Base-by-base conservation (phyloP, 2,888 invertebrate genomes). In the Temnothorax rugatulus region DNA sequence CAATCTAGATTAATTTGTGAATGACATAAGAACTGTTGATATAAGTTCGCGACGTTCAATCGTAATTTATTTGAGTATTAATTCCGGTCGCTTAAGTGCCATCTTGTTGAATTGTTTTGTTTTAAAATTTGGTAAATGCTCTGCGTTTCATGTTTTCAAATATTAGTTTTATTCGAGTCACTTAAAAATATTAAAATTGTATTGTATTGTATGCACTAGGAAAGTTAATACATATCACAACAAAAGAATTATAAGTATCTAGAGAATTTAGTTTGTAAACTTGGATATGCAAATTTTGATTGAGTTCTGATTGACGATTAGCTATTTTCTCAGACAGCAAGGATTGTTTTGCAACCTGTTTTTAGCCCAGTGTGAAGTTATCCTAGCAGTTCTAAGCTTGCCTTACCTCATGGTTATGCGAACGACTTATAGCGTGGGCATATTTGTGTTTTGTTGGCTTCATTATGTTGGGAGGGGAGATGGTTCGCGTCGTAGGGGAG, bases 1-100 rank as follows among this genome's bases (percentile, higher is more conserved):
- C 44, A 79, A 79, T 79, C 77, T 44, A 69, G 44, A 79, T 77
- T 41, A 77, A 41, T 68, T 77, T 77, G n/a, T 18, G 54, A 29
- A 63, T 69, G 38, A 68, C n/a, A 44, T 57, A 59, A 77, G 77
- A 73, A 82, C 41, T 61, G 61, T 76, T 59, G 50, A 76, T 63
- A 47, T 52, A 41, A 63, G 25, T 25, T 34, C 2, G 34, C 41
- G 41, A 59, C 69, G 11, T 34, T 57, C 18, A 5, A 50, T 64
- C 15, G n/a, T 21, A 18, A 63, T 75, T 64, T 63, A 63, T 38
- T 59, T 73, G 21, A 41, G 38, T 25, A 59, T 41, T 73, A 59
- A 41, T 59, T 59, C 13, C 7, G 13, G 9, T 21, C 15, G 15
- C 34, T 47, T 61, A 44, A 75, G 34, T n/a, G 47, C 3, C 0